Percentiles rank a stretch among this genome's conserved stretches.
Conservation (phyloP, 2,888 invertebrate genomes). For the Caradrina kadenii region DNA sequence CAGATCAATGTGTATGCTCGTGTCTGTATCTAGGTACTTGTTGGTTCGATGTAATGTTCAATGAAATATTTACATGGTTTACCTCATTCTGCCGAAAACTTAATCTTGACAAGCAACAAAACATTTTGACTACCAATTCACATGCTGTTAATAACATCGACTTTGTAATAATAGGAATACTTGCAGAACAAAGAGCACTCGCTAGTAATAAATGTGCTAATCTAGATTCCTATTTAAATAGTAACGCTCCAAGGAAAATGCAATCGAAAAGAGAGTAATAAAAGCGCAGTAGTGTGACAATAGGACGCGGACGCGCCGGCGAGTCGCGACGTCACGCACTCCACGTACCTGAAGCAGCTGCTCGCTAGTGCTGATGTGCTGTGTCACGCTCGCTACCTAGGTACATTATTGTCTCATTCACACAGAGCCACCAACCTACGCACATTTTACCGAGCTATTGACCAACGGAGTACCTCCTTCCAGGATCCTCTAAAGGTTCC, state of each 20-base stretch:
- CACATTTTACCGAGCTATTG: too few relatives aligned
- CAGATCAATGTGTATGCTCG: too few relatives aligned
- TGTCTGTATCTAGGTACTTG: too few relatives aligned
- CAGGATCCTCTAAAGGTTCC: too few relatives aligned
- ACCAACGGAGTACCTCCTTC: too few relatives aligned
- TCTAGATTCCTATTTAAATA: conserved; percentile 62
- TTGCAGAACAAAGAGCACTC: conserved; percentile 28
- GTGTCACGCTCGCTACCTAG: too few relatives aligned
- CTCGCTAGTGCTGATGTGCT: too few relatives aligned
- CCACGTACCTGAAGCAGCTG: too few relatives aligned
- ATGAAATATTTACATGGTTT: conserved; percentile 3
- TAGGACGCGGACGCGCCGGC: conserved; percentile 14
- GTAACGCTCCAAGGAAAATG: conserved; percentile 60
- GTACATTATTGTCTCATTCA: too few relatives aligned
- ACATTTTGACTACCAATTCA: conserved; percentile 58
- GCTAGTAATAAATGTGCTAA: conserved; percentile 42
- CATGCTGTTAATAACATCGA: conserved; percentile 42
- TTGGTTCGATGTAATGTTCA: not conserved
- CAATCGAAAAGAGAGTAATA: conserved; percentile 58
- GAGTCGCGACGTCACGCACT: not conserved
- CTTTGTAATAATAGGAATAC: conserved; percentile 38
- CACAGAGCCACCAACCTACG: too few relatives aligned
- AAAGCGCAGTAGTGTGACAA: conserved; percentile 57
- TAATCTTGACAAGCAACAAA: conserved; percentile 70
- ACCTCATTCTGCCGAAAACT: conserved; percentile 63